These are phyloP conservation scores for Nansenia antarctica DNA, from an alignment of 2,113 vertebrate species.

Conservation along the genomic window DNA sequence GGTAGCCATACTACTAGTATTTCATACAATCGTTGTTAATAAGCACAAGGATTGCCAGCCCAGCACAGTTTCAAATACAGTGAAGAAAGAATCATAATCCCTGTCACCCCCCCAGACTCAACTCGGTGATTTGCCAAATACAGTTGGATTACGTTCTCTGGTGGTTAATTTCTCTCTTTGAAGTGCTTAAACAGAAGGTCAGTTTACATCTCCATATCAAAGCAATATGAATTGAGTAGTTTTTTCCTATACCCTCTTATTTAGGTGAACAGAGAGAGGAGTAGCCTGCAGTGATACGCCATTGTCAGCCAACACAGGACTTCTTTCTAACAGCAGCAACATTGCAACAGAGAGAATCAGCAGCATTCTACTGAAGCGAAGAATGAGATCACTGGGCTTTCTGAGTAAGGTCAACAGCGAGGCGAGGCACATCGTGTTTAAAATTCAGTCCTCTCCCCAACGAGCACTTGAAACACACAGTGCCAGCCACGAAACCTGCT, in stretches of 20 bases:
- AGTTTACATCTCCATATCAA: slow-evolving; percentile 86
- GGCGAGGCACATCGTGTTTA: slow-evolving; percentile 66
- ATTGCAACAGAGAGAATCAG: slow-evolving; percentile 72
- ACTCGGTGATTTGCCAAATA: slow-evolving; percentile 53
- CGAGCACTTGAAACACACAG: slow-evolving; percentile 65
- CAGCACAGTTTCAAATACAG: neutral
- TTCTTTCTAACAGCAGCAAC: slow-evolving; percentile 70
- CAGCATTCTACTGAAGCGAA: slow-evolving; percentile 73
- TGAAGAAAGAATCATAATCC: neutral
- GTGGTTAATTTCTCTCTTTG: slow-evolving; percentile 85
- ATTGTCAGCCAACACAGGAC: slow-evolving; percentile 59
- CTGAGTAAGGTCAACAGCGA: slow-evolving; percentile 73
- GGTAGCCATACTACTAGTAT: slow-evolving; percentile 26
- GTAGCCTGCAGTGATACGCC: slow-evolving; percentile 76
- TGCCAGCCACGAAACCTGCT: slow-evolving; percentile 61
- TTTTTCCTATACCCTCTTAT: slow-evolving; percentile 63
- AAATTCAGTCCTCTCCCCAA: slow-evolving; percentile 71
- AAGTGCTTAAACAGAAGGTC: slow-evolving; percentile 77
- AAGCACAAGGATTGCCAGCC: neutral
- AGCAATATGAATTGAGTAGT: slow-evolving; percentile 83
- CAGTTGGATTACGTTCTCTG: slow-evolving; percentile 78
- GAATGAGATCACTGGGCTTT: slow-evolving; percentile 79
- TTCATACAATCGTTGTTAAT: neutral
- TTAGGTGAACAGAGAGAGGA: slow-evolving; percentile 70
- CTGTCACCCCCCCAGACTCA: neutral